Conservation (phyloP, 2,888 invertebrate genomes). For the Cataglyphis rosenhaueri region DNA sequence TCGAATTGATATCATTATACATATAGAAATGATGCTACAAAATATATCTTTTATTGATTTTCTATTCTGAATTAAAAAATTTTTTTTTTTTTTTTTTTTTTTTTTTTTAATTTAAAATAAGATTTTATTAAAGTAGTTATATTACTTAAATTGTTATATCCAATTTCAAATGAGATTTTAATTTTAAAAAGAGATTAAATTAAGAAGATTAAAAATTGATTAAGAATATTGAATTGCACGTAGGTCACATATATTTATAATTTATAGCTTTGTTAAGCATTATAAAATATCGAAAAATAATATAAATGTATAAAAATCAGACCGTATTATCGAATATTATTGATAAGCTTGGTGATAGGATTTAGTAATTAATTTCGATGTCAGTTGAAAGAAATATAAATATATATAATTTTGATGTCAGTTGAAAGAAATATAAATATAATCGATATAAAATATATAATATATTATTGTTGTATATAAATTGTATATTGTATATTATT, state of each 20-base stretch:
- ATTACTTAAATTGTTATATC: not conserved
- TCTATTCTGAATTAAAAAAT: not conserved
- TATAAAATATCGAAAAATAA: not conserved
- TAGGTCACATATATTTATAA: not conserved
- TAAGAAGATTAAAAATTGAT: conserved; percentile 8
- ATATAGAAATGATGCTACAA: not conserved
- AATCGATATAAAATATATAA: not conserved
- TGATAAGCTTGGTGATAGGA: not conserved
- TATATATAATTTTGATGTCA: not conserved
- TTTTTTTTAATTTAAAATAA: not conserved
- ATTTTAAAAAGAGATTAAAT: not conserved
- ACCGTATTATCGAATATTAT: not conserved
- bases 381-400: not conserved
- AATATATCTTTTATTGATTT: not conserved
- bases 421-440: not conserved
- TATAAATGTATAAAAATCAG: too few species aligned
- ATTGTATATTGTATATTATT: not conserved
- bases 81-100: not conserved
- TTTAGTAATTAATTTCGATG: not conserved
- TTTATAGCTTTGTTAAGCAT: not conserved
- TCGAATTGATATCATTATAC: not conserved
- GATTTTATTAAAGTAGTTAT: not conserved
- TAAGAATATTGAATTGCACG: not conserved
- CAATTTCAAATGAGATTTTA: not conserved
- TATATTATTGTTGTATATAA: too few species aligned